Base-by-base conservation (phyloP, 2,888 invertebrate genomes). In the Onchidella celtica region DNA sequence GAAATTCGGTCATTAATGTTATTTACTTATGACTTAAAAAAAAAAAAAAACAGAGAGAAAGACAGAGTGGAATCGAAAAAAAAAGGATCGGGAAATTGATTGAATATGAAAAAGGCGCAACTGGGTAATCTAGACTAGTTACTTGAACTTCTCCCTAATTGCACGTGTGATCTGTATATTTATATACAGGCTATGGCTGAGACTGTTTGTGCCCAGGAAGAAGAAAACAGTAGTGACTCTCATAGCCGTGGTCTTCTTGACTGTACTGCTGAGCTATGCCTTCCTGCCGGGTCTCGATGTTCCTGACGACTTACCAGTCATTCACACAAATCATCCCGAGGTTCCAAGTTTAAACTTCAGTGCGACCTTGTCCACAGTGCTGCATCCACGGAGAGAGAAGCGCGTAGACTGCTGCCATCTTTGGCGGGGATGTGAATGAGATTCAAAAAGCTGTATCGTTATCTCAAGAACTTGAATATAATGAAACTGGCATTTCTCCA, bases 401-500 rank as follows among this genome's bases (percentile, higher is more conserved):
- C 38, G 68, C 24, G 68, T 77, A 0, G 47, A 57, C 57, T 77
- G 38, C 77, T 1, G 77, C 77, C n/a, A 77, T 77, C 32, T 68
- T 77, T 34, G 65, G 59, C 27, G 77, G 77, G 9, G 24, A 68
- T 29, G 65, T 77, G 32, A n/a, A 4, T 36, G 77, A 77, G 36
- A 77, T 77, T 24, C 34, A 77, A 27, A 77, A 36, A 66, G 77
- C 68, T 0, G 36, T 21, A 36, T 32, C 17, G 9, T 29, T 77
- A 47, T 55, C 77, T n/a, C 29, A 27, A 11, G 14, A 77, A 9
- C 65, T 77, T 14, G 36, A 68, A 17, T 14, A 32, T 24, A 57
- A n/a, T 11, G 55, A 68, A 2, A 21, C 11, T 2, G 66, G n/a
- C 14, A 57, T 68, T 4, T 24, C 77, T 11, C 1, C 11, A 2